Base-by-base conservation (phyloP, 2,797 vertebrate species). In the Chromobotia macracanthus region DNA sequence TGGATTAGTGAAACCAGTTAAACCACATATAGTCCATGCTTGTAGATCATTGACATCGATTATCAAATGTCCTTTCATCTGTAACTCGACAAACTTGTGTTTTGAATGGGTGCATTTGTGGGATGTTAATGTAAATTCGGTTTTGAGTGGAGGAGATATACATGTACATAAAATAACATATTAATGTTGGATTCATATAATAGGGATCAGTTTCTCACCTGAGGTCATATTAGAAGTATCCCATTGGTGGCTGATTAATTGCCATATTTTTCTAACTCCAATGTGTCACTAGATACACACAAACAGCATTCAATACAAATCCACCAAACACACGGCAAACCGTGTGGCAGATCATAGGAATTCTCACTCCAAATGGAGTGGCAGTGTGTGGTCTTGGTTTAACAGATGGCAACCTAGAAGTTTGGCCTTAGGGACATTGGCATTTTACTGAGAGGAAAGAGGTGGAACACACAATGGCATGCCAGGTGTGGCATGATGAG, bases 401-500 rank as follows among this genome's bases (percentile, higher is more conserved):
- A 79, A 48, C 77, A 79, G 77, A 79, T 79, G 77, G 77, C 50
- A 12, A 65, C 68, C 50, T 51, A 77, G 65, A 68, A 18, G 69
- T 72, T 61, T 80, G 71, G 56, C 56, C 75, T 50, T 58, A 38
- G 51, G 35, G 23, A 56, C 13, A 3, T 28, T 61, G 50, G 64
- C 48, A 72, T 70, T 70, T 77, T 46, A 70, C 31, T 79, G 77
- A 77, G 15, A 75, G n/a, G 73, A 31, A 67, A 53, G 6, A 63
- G 28, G 38, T 19, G 53, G 61, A 77, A 80, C 80, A 80, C 83
- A 83, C 85, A 81, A 61, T 48, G 61, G 53, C 48, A 65, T 48
- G 61, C 64, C 72, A 82, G 46, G 72, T 79, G 80, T 58, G 38
- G 53, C 61, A n/a, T 65, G 41, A 61, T 55, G 65, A 25, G 16